Evolutionary conservation across 1,140 invertebrate species (phyloP).

Genomic region (Leptinotarsa undecemlineata): DNA sequence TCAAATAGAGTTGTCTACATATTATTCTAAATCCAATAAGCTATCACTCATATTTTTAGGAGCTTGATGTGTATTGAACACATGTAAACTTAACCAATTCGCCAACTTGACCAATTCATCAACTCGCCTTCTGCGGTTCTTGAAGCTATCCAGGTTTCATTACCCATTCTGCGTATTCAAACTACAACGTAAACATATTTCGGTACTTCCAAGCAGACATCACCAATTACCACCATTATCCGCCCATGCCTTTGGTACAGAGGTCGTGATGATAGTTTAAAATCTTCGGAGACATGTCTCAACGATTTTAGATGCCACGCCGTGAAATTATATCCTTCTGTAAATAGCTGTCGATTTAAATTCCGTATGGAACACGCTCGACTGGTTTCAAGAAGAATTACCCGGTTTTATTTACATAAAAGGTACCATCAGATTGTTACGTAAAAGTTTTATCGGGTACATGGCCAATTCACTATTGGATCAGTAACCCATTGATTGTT

Average conservation of each 20-base stretch:
- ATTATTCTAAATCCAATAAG: too few species aligned
- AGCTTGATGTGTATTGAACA: too few species aligned
- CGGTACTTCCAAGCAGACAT: not conserved
- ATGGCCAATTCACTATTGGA: too few species aligned
- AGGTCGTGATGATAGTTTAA: not conserved
- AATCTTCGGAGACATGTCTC: constrained; percentile 12
- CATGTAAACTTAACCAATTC: too few species aligned
- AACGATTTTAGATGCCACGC: constrained; percentile 13
- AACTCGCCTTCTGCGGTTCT: not conserved
- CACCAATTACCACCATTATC: not conserved
- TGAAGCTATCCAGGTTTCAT: not conserved
- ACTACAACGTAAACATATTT: not conserved
- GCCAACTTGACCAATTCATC: too few species aligned
- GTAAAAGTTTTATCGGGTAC: not conserved
- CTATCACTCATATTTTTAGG: too few species aligned
- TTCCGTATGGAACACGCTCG: constrained; percentile 16
- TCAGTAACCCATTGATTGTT: too few species aligned
- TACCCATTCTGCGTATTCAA: not conserved
- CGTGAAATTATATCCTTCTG: constrained; percentile 20
- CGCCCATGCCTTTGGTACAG: not conserved
- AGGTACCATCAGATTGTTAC: not conserved
- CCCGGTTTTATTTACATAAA: not conserved
- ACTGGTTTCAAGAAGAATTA: not conserved
- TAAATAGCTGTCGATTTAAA: constrained; percentile 20
- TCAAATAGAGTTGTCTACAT: too few species aligned